phyloP scores from a whole-genome alignment of 2,888 invertebrate genomes.

The Microchrysa polita region DNA sequence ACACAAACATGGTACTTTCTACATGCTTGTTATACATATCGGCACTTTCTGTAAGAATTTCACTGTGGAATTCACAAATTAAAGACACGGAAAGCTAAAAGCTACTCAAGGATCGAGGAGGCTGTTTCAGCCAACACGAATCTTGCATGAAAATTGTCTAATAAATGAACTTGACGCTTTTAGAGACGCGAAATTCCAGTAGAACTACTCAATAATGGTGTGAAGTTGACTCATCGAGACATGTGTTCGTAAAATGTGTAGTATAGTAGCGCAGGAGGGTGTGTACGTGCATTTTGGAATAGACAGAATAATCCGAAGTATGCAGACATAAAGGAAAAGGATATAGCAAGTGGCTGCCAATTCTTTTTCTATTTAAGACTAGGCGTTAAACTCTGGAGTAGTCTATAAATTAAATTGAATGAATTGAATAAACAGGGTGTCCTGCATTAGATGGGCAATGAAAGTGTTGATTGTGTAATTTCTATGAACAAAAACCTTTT shows the following conservation, averaged over 20 bases:
- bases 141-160: slow-evolving; percentile 49
- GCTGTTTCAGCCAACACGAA: slow-evolving; percentile 47
- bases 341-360: background rate
- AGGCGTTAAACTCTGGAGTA: too few species aligned
- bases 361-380: too few species aligned
- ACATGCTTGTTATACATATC: too few species aligned
- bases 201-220: background rate
- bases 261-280: background rate
- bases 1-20: background rate
- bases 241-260: background rate
- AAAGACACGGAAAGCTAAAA: slow-evolving; percentile 48
- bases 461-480: too few species aligned
- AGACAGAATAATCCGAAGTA: background rate
- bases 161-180: slow-evolving; percentile 24
- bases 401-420: too few species aligned
- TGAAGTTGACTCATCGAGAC: background rate
- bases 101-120: slow-evolving; percentile 45
- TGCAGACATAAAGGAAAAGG: background rate
- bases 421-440: too few species aligned
- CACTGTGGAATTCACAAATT: slow-evolving; percentile 47
- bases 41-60: slow-evolving; percentile 40
- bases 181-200: background rate
- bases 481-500: too few species aligned
- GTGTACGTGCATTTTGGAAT: background rate
- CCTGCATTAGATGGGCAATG: too few species aligned